Conservation (phyloP, 2,797 vertebrate species). For the Etheostoma nigrum region DNA sequence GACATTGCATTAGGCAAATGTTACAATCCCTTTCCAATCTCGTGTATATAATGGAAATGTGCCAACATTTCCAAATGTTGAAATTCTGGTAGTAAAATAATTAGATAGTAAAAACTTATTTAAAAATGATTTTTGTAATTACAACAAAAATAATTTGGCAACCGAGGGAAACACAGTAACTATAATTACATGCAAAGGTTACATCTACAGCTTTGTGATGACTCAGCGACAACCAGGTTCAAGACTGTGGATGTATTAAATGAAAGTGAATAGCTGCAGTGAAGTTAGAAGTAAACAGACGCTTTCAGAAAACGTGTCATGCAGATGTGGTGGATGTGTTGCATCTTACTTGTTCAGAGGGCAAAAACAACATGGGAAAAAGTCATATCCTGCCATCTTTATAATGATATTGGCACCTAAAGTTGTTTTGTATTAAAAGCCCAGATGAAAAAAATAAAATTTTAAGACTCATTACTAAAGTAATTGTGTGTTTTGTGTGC, state of each 20-base stretch:
- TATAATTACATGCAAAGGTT: not conserved
- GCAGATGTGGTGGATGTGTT: not conserved
- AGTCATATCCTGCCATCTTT: not conserved
- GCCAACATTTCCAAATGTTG: not conserved
- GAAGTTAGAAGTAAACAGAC: not conserved
- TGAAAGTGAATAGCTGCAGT: not conserved
- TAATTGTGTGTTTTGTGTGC: not conserved
- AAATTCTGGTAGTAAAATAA: not conserved
- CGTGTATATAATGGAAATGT: not conserved
- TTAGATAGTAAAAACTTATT: not conserved
- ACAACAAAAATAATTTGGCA: not conserved
- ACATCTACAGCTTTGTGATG: not conserved
- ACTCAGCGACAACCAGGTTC: not conserved
- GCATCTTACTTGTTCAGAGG: not conserved
- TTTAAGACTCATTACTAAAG: not conserved
- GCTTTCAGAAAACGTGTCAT: not conserved
- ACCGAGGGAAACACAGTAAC: not conserved
- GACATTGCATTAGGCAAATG: too few species aligned
- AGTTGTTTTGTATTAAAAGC: not conserved
- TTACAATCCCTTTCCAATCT: too few species aligned
- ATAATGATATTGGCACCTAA: not conserved
- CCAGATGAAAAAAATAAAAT: not conserved
- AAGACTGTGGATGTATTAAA: not conserved
- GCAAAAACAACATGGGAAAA: conserved; percentile 6
- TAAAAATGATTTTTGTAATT: not conserved